Conservation (phyloP, 2,113 vertebrate species). For the Ceratotherium simum region DNA sequence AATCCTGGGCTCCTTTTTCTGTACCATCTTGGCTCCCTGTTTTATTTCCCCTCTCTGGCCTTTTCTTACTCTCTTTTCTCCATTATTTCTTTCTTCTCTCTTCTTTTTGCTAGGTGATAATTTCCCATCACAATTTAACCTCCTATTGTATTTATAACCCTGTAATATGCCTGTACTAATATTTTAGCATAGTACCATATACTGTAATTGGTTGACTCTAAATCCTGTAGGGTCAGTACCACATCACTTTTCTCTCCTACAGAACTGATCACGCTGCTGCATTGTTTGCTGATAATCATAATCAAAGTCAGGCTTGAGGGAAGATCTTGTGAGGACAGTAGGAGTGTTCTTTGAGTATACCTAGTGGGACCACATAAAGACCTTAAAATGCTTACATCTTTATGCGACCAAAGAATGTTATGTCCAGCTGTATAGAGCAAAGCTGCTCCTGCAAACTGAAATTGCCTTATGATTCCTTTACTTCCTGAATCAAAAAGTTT, state of each 20-base stretch:
- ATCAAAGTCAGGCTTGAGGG: conserved; percentile 41
- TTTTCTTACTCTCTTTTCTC: background rate
- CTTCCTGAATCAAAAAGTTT: conserved; percentile 29
- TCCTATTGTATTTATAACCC: background rate
- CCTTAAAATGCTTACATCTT: background rate
- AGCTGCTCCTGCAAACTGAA: background rate
- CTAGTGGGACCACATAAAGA: background rate
- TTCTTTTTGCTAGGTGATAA: background rate
- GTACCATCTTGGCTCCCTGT: background rate
- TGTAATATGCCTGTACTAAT: background rate
- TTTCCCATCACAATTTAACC: background rate
- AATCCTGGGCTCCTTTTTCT: background rate
- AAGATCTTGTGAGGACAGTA: background rate
- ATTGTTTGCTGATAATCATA: background rate
- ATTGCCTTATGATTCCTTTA: background rate
- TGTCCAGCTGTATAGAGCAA: background rate
- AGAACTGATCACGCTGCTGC: background rate
- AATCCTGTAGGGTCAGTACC: background rate
- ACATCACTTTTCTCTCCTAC: background rate
- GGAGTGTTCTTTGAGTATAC: background rate
- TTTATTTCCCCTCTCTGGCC: background rate
- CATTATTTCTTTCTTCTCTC: background rate
- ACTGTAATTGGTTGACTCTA: background rate
- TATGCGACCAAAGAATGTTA: background rate
- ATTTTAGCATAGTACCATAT: background rate